Evolutionary conservation across 2,113 vertebrate genomes (phyloP).

Genomic region (Microtus ochrogaster): DNA sequence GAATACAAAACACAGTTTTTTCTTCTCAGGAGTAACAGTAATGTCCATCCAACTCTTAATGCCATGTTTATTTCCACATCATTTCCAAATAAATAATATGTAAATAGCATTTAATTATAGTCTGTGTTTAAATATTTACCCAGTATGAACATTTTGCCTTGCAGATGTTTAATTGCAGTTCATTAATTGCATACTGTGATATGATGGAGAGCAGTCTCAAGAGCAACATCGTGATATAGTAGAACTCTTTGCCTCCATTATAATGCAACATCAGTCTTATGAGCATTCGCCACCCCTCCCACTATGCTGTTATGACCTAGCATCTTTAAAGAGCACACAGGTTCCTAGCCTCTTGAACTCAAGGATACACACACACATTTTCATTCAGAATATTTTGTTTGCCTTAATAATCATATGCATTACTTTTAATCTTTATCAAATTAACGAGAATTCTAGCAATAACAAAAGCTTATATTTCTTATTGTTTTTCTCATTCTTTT

Average conservation of each 20-base stretch:
- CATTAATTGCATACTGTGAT: constrained; percentile 55
- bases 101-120: constrained; percentile 39
- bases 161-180: constrained; percentile 52
- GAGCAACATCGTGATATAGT: constrained; percentile 5
- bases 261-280: not conserved
- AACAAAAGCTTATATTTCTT: not conserved
- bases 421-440: constrained; percentile 5
- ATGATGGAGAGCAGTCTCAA: not conserved
- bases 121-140: constrained; percentile 50
- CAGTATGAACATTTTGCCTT: constrained; percentile 21
- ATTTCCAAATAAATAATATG: constrained; percentile 12
- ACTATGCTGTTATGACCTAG: not conserved
- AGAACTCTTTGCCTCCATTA: constrained; percentile 14
- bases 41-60: not conserved
- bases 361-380: not conserved
- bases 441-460: not conserved
- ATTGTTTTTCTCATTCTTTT: not conserved
- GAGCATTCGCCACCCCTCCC: not conserved
- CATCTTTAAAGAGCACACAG: not conserved
- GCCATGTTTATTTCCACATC: not conserved
- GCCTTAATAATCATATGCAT: not conserved
- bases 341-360: not conserved
- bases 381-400: not conserved
- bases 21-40: not conserved
- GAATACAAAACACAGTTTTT: not conserved